Conservation (phyloP, 2,113 vertebrate genomes). For the Tursiops truncatus region DNA sequence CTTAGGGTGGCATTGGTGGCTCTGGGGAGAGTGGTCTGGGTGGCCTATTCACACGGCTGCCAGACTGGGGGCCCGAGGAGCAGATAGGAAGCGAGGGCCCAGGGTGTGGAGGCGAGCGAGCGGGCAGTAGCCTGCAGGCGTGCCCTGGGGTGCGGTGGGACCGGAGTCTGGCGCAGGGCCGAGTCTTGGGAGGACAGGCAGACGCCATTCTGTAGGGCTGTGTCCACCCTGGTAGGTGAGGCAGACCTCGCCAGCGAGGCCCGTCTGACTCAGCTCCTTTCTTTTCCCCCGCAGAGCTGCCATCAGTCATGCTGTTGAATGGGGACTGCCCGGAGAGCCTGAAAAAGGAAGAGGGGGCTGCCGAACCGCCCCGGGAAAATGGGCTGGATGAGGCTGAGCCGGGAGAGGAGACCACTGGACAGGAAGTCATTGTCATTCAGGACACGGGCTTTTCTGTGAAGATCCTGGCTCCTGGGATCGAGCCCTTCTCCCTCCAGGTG, state of each 20-base stretch:
- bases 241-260: background rate
- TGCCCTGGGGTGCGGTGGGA: too few species aligned
- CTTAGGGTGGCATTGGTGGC: background rate
- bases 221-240: background rate
- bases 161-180: background rate
- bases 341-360: slow-evolving; percentile 83
- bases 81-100: background rate
- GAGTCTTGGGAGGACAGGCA: background rate
- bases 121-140: background rate
- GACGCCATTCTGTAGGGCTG: fast-evolving
- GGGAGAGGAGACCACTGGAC: slow-evolving; percentile 92
- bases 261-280: background rate
- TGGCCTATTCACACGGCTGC: background rate
- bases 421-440: slow-evolving; percentile 99
- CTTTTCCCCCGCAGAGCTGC: slow-evolving; percentile 82
- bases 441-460: slow-evolving; percentile 98
- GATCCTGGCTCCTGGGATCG: slow-evolving; percentile 94
- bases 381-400: slow-evolving; percentile 86
- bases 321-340: slow-evolving; percentile 88
- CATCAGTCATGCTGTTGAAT: slow-evolving; percentile 91
- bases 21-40: background rate
- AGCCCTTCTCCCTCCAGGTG: slow-evolving; percentile 97
- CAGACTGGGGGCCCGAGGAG: background rate
- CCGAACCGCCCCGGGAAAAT: slow-evolving; percentile 81
- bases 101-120: background rate